Evolutionary conservation across 2,888 invertebrate species (phyloP).

Genomic region (Calameuta idolon): DNA sequence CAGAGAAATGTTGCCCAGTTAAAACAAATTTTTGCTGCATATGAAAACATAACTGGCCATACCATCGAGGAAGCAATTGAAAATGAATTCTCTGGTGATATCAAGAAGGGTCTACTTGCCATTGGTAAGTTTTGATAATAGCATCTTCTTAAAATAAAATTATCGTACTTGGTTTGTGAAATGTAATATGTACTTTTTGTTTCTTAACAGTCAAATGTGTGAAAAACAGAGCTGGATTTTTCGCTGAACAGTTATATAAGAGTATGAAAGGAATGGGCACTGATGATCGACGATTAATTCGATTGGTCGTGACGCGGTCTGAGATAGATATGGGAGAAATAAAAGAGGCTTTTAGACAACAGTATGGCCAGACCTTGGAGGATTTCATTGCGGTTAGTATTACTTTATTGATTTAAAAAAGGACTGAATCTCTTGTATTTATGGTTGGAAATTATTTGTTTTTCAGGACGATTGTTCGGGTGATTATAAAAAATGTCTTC

Average conservation of each 20-base stretch:
- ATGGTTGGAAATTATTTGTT: constrained; percentile 37
- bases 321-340: constrained; percentile 90
- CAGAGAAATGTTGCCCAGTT: constrained; percentile 80
- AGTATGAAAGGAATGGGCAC: constrained; percentile 93
- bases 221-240: constrained; percentile 83
- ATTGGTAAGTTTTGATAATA: constrained; percentile 69
- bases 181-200: constrained; percentile 32
- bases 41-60: constrained; percentile 82
- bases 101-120: constrained; percentile 82
- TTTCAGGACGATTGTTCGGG: constrained; percentile 85
- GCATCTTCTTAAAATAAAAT: neutral
- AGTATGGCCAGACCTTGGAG: constrained; percentile 82
- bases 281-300: constrained; percentile 86
- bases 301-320: constrained; percentile 84
- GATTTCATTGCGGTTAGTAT: constrained; percentile 81
- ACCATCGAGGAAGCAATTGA: constrained; percentile 84
- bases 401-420: constrained; percentile 5
- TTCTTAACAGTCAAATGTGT: constrained; percentile 76
- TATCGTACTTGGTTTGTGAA: neutral
- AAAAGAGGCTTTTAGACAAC: constrained; percentile 79
- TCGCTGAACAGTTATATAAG: constrained; percentile 87
- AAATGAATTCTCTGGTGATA: constrained; percentile 87
- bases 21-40: constrained; percentile 75
- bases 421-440: constrained; percentile 19
- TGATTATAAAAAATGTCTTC: constrained; percentile 86